These are phyloP conservation scores for Ommatoiulus sabulosus DNA, from an alignment of 2,888 invertebrate genomes.

Conservation along the genomic window DNA sequence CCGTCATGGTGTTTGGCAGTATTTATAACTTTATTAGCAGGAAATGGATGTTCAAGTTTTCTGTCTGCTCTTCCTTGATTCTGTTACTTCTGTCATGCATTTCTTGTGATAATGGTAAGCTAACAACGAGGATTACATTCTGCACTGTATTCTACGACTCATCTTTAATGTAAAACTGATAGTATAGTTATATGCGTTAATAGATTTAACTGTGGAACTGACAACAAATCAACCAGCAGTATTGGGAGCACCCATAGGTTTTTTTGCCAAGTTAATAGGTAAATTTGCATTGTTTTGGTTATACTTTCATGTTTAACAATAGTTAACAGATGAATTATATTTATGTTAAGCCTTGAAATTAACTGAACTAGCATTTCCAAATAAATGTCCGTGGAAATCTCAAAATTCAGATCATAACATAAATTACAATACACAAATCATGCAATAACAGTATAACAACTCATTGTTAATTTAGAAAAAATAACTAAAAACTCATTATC, in stretches of 20 bases:
- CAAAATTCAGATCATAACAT: too few relatives aligned
- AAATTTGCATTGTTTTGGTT: background rate
- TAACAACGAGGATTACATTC: background rate
- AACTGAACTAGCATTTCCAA: too few relatives aligned
- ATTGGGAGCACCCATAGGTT: conserved; percentile 47
- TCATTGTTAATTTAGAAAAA: too few relatives aligned
- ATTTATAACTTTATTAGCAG: background rate
- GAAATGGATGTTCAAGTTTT: conserved; percentile 12
- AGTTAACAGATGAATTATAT: background rate
- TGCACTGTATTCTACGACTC: background rate
- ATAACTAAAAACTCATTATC: too few relatives aligned
- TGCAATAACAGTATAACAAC: too few relatives aligned
- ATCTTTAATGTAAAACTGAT: background rate
- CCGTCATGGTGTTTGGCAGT: background rate
- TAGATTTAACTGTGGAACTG: background rate
- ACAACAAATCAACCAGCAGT: conserved; percentile 45
- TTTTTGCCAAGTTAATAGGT: conserved; percentile 37
- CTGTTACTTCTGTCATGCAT: background rate
- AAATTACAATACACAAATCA: too few relatives aligned
- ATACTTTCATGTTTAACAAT: background rate
- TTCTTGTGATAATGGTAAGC: conserved; percentile 12
- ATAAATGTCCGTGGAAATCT: too few relatives aligned
- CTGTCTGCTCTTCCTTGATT: conserved; percentile 9
- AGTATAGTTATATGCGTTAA: background rate
- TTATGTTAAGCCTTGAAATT: too few relatives aligned